Base-by-base conservation (phyloP, 2,797 vertebrate species). In the Lacerta bilineata region DNA sequence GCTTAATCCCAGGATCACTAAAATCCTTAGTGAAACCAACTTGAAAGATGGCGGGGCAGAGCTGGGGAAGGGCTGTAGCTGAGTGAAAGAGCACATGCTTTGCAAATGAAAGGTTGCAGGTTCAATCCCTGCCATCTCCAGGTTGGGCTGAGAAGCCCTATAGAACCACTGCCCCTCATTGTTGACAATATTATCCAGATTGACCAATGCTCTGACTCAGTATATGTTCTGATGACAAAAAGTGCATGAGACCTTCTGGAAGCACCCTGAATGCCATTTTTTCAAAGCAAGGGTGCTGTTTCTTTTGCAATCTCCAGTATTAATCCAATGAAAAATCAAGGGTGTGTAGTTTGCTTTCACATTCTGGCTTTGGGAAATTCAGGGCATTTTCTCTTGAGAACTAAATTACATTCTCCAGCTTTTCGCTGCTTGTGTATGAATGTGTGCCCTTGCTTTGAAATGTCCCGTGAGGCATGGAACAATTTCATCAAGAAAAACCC, bases 331-430 rank as follows among this genome's bases (percentile, higher is more conserved):
- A 76, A 25, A 77, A 82, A 92, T 92, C 82, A 23, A 72, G 0
- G 55, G 76, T 72, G 91, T 1, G 43, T 68, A n/a, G 1, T 64
- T 86, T 41, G 33, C 8, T 69, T 61, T n/a, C 59, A 7, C 10
- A 76, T 33, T 33, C 33, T 33, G 88, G 87, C 90, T 79, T 10
- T 84, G 79, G 64, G 89, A 80, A 29, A 43, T 90, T 50, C 29
- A 61, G 55, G n/a, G 83, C 69, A 86, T 88, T 86, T 87, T 8
- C 59, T 91, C 2, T n/a, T 83, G 88, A 89, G 88, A 93, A 93
- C 92, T 87, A n/a, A 3, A 55, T 74, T 81, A 33, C 4, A 33
- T 72, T 82, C 85, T 64, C 61, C 20, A 18, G 61, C 88, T 50
- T 61, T 93, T 86, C 87, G 4, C 50, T 89, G 80, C 20, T 50